Conservation (phyloP, 2,113 vertebrate genomes). For the Scolopax mira region DNA sequence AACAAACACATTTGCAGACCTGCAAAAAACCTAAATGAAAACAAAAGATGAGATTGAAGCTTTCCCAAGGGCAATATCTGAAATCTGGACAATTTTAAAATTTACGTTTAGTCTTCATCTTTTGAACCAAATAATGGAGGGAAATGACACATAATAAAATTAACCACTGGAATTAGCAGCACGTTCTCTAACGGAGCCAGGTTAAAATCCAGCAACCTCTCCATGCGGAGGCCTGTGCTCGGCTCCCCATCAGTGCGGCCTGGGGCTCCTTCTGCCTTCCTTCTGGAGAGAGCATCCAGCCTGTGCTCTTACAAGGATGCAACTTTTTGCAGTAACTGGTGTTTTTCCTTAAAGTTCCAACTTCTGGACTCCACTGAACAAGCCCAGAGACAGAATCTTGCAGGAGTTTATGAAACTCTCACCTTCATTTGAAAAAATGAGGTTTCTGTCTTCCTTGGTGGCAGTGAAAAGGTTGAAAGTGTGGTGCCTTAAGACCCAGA, state of each 20-base stretch:
- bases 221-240: fast-evolving
- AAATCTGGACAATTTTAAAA: conserved; percentile 23
- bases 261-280: neutral
- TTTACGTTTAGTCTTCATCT: conserved; percentile 47
- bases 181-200: neutral
- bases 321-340: neutral
- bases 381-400: neutral
- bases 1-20: conserved; percentile 65
- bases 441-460: neutral
- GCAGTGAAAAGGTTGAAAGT: neutral
- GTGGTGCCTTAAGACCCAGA: neutral
- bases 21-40: conserved; percentile 55
- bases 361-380: neutral
- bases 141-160: conserved; percentile 41
- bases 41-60: conserved; percentile 48
- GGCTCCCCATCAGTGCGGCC: fast-evolving
- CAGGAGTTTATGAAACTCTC: neutral
- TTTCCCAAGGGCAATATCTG: conserved; percentile 33
- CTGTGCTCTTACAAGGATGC: neutral
- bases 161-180: conserved; percentile 59
- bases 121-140: conserved; percentile 57
- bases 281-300: neutral
- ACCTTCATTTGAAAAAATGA: neutral
- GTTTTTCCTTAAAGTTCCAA: neutral
- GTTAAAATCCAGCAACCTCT: neutral